Evolutionary conservation across 2,113 vertebrate species (phyloP).

Genomic region (Mustelus asterias): DNA sequence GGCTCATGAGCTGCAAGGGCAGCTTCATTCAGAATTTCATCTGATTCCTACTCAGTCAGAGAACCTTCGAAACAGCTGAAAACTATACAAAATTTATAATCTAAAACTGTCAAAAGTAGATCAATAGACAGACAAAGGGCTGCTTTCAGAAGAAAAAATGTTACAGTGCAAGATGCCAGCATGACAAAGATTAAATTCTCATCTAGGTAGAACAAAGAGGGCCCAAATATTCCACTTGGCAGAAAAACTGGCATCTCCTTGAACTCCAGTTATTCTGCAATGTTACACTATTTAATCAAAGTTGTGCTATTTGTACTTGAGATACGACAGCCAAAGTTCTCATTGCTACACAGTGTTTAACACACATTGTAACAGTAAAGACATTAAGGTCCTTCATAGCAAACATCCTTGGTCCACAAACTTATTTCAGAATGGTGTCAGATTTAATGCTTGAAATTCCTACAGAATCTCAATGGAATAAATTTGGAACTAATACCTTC

Average conservation of each 20-base stretch:
- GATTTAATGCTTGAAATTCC: neutral
- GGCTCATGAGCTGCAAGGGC: neutral
- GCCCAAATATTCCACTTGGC: neutral
- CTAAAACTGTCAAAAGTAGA: neutral
- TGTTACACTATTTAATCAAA: conserved; percentile 28
- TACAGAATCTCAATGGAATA: neutral
- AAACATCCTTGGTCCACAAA: neutral
- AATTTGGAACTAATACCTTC: neutral
- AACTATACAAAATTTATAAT: neutral
- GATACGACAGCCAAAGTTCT: neutral
- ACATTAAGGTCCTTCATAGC: neutral
- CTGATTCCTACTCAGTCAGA: neutral
- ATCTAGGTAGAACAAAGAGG: neutral
- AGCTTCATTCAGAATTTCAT: neutral
- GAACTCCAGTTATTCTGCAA: neutral
- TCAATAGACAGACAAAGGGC: neutral
- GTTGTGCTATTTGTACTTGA: neutral
- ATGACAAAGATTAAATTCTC: neutral
- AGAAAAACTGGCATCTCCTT: neutral
- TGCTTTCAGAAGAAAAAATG: neutral
- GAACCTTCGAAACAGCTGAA: neutral
- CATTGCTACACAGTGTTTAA: neutral
- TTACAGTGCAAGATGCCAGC: neutral
- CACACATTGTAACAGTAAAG: neutral
- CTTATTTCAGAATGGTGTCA: neutral